phyloP scores from a whole-genome alignment of 2,797 vertebrate species.

The Apodemus agrarius region DNA sequence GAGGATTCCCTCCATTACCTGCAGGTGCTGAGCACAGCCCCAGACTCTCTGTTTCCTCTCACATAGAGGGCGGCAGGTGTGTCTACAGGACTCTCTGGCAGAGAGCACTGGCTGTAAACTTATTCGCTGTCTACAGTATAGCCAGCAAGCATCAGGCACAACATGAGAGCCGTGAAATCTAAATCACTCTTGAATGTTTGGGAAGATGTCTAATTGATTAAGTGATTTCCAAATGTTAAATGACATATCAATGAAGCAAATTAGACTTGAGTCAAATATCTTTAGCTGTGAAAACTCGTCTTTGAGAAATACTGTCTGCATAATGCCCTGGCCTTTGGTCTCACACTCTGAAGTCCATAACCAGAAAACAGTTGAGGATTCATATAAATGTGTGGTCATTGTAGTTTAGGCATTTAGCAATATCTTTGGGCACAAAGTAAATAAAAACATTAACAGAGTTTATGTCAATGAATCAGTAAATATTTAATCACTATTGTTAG shows the following conservation, averaged over 20 bases:
- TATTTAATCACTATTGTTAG: background rate
- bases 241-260: slow-evolving; percentile 6
- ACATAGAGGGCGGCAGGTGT: background rate
- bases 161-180: background rate
- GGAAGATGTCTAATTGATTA: background rate
- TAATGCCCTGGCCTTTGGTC: background rate
- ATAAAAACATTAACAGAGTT: background rate
- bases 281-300: slow-evolving; percentile 25
- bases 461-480: background rate
- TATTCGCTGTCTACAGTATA: background rate
- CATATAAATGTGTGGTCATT: background rate
- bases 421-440: background rate
- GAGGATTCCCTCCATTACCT: too few relatives aligned
- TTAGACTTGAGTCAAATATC: background rate
- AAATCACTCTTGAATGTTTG: background rate
- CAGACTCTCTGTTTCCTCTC: background rate
- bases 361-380: background rate
- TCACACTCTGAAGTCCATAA: background rate
- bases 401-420: background rate
- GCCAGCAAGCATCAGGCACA: background rate
- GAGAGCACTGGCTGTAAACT: rapidly evolving
- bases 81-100: background rate
- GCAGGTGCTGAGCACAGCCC: background rate
- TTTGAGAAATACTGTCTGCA: background rate
- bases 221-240: background rate